Evolutionary conservation across 2,888 invertebrate genomes (phyloP).

Genomic region (Griposia aprilina): DNA sequence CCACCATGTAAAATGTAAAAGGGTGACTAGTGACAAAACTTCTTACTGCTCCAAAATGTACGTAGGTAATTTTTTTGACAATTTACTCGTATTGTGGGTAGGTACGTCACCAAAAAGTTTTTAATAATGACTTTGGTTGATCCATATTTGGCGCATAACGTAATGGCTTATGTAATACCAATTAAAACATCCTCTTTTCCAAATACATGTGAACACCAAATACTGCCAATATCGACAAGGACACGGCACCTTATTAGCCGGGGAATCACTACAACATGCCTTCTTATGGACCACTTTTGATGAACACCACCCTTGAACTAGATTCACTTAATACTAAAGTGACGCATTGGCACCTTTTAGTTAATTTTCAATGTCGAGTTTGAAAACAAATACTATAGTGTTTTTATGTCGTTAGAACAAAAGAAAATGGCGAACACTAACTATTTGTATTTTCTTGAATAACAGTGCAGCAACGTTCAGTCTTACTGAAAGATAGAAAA

Average conservation of each 20-base stretch:
- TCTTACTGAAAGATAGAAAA: background rate
- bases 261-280: background rate
- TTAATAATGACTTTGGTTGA: background rate
- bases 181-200: background rate
- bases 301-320: slow-evolving; percentile 36
- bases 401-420: background rate
- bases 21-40: too few species aligned
- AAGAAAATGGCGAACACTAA: too few species aligned
- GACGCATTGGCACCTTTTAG: slow-evolving; percentile 1
- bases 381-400: background rate
- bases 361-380: slow-evolving; percentile 16
- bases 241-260: background rate
- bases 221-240: background rate
- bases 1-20: too few species aligned
- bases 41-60: too few species aligned
- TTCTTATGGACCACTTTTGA: background rate
- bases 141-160: background rate
- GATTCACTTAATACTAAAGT: background rate
- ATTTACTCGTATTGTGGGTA: too few species aligned
- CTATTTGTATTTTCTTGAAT: too few species aligned
- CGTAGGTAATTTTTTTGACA: too few species aligned
- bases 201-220: slow-evolving; percentile 5
- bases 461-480: too few species aligned
- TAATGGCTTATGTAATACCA: background rate
- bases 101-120: background rate